Percentiles rank a stretch among this genome's conserved stretches.
These are phyloP conservation scores for Sinelater perroti DNA, from an alignment of 2,888 invertebrate genomes.

Conservation along the genomic window DNA sequence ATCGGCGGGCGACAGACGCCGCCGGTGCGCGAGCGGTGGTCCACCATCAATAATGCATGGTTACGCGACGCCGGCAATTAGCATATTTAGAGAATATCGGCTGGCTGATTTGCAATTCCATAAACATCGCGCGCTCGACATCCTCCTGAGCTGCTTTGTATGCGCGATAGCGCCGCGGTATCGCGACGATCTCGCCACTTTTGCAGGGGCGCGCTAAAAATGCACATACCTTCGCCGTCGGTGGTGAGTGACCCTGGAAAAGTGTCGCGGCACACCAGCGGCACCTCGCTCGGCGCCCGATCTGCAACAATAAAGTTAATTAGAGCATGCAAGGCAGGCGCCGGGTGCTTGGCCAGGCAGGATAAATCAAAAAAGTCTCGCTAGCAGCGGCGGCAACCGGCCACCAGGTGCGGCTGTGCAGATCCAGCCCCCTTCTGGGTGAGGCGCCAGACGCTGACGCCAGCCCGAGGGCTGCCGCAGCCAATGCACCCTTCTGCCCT, in stretches of 20 bases:
- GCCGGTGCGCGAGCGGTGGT: too few species aligned
- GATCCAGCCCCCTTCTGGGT: constrained; percentile 38
- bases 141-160: constrained; percentile 28
- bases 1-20: too few species aligned
- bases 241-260: constrained; percentile 80
- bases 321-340: too few species aligned
- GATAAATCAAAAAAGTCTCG: too few species aligned
- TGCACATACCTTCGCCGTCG: constrained; percentile 80
- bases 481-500: constrained; percentile 26
- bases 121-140: constrained; percentile 21
- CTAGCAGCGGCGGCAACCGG: too few species aligned
- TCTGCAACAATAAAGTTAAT: constrained; percentile 59
- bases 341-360: too few species aligned
- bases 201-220: constrained; percentile 19
- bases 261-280: constrained; percentile 68
- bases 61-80: constrained; percentile 33
- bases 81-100: constrained; percentile 12
- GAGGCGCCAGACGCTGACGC: constrained; percentile 40
- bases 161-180: constrained; percentile 20
- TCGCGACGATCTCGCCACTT: constrained; percentile 22
- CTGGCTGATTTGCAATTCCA: constrained; percentile 31
- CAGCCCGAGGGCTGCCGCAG: constrained; percentile 32
- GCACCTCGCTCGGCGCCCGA: constrained; percentile 75
- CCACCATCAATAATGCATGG: constrained; percentile 30
- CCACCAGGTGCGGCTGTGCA: constrained; percentile 29